A percentile compares a stretch with the other conserved stretches of the same genome.
phyloP scores from a whole-genome alignment of 2,113 vertebrate species.

The Xyrauchen texanus region DNA sequence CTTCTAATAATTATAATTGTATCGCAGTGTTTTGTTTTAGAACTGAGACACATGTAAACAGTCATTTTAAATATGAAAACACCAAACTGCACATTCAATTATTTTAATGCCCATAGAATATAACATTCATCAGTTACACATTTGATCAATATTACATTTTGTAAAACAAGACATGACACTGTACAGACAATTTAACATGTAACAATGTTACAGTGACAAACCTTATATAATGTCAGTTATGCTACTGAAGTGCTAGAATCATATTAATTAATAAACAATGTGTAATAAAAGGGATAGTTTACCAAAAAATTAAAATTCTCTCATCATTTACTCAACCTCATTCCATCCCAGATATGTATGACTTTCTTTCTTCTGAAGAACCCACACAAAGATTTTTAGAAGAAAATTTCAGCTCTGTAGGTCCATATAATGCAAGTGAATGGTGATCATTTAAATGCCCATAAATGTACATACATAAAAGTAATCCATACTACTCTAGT shows the following conservation, averaged over 20 bases:
- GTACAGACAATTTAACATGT: conserved; percentile 19
- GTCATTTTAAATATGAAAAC: conserved; percentile 13
- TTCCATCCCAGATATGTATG: too few relatives aligned
- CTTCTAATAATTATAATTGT: neutral
- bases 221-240: conserved; percentile 15
- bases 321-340: too few relatives aligned
- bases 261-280: neutral
- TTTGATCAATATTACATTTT: neutral
- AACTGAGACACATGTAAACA: neutral
- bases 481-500: too few relatives aligned
- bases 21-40: neutral
- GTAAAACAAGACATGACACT: conserved; percentile 20
- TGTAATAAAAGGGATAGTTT: too few relatives aligned
- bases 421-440: too few relatives aligned
- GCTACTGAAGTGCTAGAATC: conserved; percentile 2
- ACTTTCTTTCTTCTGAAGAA: too few relatives aligned
- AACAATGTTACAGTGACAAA: conserved; percentile 28
- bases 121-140: neutral
- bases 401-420: too few relatives aligned
- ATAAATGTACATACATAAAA: too few relatives aligned
- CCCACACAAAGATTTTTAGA: too few relatives aligned
- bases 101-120: conserved; percentile 49
- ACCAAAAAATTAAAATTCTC: too few relatives aligned
- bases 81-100: conserved; percentile 12
- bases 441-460: too few relatives aligned